Evolutionary conservation across 1,140 invertebrate species (phyloP), one percentile per base, ranked within the genome.

Genomic region (Pentalonia nigronervosa): DNA sequence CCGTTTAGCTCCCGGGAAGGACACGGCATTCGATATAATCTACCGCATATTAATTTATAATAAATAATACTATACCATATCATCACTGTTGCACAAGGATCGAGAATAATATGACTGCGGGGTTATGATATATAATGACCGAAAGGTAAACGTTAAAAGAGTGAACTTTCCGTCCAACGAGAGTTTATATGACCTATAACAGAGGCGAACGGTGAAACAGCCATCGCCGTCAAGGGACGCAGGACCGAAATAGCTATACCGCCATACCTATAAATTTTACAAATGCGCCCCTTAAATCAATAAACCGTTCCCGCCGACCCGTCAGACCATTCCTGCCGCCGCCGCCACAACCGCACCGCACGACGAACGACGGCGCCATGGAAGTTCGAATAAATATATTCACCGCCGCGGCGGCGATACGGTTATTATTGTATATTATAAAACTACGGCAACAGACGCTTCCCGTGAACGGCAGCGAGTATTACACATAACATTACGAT

Each of bases 241-340:
- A 84, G 91, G 81, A 86, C 91, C 91, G 41, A 93, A 83, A 76
- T 76, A 93, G 91, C 91, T 83, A n/a, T 88, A 50, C 30, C 41
- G 41, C 41, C 41, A 20, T 48, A 88, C 45, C 36, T 45, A 84
- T 25, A 56, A 76, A 48, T 87, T 47, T 30, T 87, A 88, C 34
- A 76, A 76, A 67, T 17, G 56, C 89, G 48, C 17, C 91, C 81
- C 91, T 86, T 93, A 93, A 93, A 93, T 93, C 91, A 93, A 93
- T 93, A 93, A 45, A 93, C 91, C 23, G 50, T 76, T 67, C 7
- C 36, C 76, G 47, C 8, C 91, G 30, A 47, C 76, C 67, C n/a
- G 47, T 81, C 60, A 92, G 34, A 11, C 88, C 34, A 17, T 81
- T 4, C 47, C 76, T 50, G 56, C 48, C 34, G 48, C 67, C 34